These are phyloP conservation scores for Macrostomum lignano DNA, from an alignment of 1,140 invertebrate genomes.

Conservation along the genomic window DNA sequence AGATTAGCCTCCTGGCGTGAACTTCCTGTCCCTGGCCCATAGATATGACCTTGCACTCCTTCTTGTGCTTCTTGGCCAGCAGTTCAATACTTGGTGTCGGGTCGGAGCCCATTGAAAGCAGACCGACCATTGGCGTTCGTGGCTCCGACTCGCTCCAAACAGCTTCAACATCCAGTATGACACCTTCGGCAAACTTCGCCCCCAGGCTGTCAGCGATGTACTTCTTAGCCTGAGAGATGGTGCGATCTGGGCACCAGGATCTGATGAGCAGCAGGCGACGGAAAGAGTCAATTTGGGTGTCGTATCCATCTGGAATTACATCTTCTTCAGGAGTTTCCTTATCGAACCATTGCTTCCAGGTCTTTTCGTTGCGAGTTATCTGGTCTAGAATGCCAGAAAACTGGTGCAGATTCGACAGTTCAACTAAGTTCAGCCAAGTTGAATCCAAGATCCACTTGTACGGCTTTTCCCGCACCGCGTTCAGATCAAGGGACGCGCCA, in stretches of 20 bases:
- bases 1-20: conserved; percentile 18
- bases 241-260: conserved; percentile 76
- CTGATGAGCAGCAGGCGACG: conserved; percentile 57
- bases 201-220: conserved; percentile 70
- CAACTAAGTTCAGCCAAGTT: conserved; percentile 79
- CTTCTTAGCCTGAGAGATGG: conserved; percentile 60
- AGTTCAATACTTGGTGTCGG: conserved; percentile 19
- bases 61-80: conserved; percentile 23
- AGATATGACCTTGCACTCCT: conserved; percentile 17
- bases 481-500: conserved; percentile 67
- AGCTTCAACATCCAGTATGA: conserved; percentile 58
- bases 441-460: conserved; percentile 79
- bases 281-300: conserved; percentile 52
- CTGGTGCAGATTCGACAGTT: conserved; percentile 54
- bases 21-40: conserved; percentile 26
- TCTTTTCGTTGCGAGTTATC: conserved; percentile 22
- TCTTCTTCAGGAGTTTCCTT: conserved; percentile 69
- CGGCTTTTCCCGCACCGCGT: conserved; percentile 64
- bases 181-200: conserved; percentile 57
- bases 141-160: conserved; percentile 60
- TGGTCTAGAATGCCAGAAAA: conserved; percentile 52
- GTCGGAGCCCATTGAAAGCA: conserved; percentile 23
- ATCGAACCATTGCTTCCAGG: conserved; percentile 69
- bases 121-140: conserved; percentile 44
- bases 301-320: conserved; percentile 60